Evolutionary conservation across 2,113 vertebrate species (phyloP), one percentile per base, ranked within the genome.

Genomic region (Ceyx melanurus): DNA sequence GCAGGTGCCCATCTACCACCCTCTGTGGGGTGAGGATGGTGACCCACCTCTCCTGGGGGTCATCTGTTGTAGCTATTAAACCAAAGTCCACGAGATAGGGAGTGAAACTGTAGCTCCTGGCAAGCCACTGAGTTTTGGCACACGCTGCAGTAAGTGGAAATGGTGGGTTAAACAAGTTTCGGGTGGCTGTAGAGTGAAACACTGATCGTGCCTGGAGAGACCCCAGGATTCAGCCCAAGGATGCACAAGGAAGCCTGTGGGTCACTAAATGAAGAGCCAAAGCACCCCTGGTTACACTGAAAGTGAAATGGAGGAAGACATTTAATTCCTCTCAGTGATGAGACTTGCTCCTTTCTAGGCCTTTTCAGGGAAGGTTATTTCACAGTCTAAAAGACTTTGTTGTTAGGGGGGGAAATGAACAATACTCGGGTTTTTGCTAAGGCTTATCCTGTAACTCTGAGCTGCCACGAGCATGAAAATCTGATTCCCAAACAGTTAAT

Each of bases 31-130:
- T 0, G 14, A 53, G 65, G 65, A 23, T 1, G 12, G 62, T 10
- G 56, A 65, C 56, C 62, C 54, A 58, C 64, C 62, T 87, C 62
- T 74, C 50, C 62, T 42, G 9, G 22, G 42, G 45, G 37, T 85
- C 81, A 29, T 72, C 83, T 73, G 61, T 3, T 76, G 33, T 26
- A 46, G 64, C 60, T 67, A 46, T 66, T 92, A 76, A 58, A 84
- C 68, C 71, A 73, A 95, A 85, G 23, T 73, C 86, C 6, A 2
- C 74, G 17, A 90, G 90, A 76, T 0, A 87, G 71, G 37, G 66
- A 93, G 66, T n/a, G 81, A 85, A 87, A 94, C 77, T 82, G 57
- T 77, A 87, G 66, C 81, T 91, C 22, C 84, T 78, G 79, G 81
- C 68, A 91, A 73, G 64, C 58, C 71, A 54, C 67, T 56, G 81